A percentile compares a stretch with the other conserved stretches of the same genome.
phyloP scores from a whole-genome alignment of 2,113 vertebrate genomes.

The Otocyon megalotis region DNA sequence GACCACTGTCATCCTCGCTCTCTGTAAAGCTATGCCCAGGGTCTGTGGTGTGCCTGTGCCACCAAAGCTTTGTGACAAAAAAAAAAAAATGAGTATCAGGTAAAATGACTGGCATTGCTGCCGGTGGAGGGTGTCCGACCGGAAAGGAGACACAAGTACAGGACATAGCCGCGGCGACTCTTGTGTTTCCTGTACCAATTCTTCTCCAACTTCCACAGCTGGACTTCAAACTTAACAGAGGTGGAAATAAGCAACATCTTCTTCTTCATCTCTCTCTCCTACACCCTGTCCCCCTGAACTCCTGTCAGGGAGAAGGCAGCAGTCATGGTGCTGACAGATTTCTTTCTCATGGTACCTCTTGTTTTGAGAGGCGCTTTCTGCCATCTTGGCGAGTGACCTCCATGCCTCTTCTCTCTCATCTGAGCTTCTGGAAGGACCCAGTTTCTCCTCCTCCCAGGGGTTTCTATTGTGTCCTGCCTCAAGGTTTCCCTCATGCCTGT shows the following conservation, averaged over 20 bases:
- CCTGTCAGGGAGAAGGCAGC: rapidly evolving
- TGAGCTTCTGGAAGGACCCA: background rate
- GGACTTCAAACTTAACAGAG: too few relatives aligned
- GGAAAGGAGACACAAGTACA: rapidly evolving
- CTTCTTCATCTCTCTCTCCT: background rate
- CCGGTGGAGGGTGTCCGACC: rapidly evolving
- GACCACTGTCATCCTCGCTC: rapidly evolving
- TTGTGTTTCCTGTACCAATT: background rate
- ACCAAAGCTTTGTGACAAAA: background rate
- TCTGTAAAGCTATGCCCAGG: background rate
- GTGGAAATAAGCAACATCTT: background rate
- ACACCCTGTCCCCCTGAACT: rapidly evolving
- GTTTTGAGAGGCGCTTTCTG: background rate
- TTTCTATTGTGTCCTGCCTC: background rate
- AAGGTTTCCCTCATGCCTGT: background rate
- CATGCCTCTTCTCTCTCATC: background rate
- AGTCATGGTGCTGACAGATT: rapidly evolving
- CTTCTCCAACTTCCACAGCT: too few relatives aligned
- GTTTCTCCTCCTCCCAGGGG: too few relatives aligned
- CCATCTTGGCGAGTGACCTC: background rate
- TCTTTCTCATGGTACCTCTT: background rate
- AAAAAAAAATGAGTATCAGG: background rate
- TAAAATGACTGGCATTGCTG: rapidly evolving
- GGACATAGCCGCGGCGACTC: background rate
- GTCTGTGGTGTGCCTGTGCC: rapidly evolving